Evolutionary conservation across 2,888 invertebrate genomes (phyloP), one percentile per base, ranked within the genome.

Genomic region (Beris morrisii): DNA sequence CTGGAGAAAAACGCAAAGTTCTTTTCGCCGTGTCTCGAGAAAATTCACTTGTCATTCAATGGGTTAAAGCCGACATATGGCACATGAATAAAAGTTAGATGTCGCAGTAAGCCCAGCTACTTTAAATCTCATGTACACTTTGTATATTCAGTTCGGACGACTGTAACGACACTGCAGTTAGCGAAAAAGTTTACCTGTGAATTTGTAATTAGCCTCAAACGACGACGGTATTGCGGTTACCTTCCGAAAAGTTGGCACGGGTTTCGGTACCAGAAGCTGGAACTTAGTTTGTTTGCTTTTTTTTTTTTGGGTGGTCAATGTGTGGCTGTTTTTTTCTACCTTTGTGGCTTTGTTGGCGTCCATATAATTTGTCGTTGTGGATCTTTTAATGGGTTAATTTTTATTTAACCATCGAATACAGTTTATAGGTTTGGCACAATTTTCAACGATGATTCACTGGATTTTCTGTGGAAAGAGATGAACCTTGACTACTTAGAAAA

Each of bases 241-340:
- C 54, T 31, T 11, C 54, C 32, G 15, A 54, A 54, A 54, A 54
- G n/a, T 54, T 54, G 54, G 54, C 54, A 54, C 54, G 54, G 31
- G 54, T 32, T 38, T 54, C 54, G 31, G n/a, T 31, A 32, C 15
- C 54, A 52, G 52, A 22, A 52, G 28, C 52, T 22, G 52, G 11
- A 52, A 28, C 22, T 9, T 22, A 11, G 2, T 13, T 52, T 52
- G 52, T 52, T 52, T 52, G 6, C 52, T 4, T 52, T 52, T 52
- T 52, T 52, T 52, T 52, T 52, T n/a, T n/a, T n/a, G n/a, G 11
- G 15, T 38, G 7, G 38, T 38, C 38, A 38, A 9, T 38, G 9
- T 38, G 38, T 38, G 38, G 38, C 38, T 38, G 9, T 38, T 38
- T 38, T 38, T 38, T 22, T 22, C 22, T 3, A 22, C 22, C 22